Base-by-base conservation (phyloP, 2,113 vertebrate genomes). In the Cebus imitator region DNA sequence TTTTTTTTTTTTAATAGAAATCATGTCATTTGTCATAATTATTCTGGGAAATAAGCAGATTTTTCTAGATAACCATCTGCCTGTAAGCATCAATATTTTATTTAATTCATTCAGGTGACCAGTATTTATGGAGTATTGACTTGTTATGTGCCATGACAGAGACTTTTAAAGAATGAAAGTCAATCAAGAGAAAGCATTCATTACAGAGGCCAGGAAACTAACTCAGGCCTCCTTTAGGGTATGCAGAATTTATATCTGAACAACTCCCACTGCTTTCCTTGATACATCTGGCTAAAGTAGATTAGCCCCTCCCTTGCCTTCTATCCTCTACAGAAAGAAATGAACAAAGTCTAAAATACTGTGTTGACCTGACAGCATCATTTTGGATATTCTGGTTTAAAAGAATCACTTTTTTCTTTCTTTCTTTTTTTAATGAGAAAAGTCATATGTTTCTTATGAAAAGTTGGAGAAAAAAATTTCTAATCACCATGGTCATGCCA, bases 101-200 rank as follows among this genome's bases (percentile, higher is more conserved):
- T 87, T 90, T 93, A 83, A 91, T 87, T 90, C 40, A 50, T 79
- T 40, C 50, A 86, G 27, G 20, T 66, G 72, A 91, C 78, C 75
- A 37, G 16, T 78, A 91, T 92, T 92, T 96, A 85, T 55, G 88
- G 96, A 96, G 82, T 58, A 85, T 35, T 85, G 68, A 78, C 48
- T 92, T 94, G 35, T 82, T 48, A n/a, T 85, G 66, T 27, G 91
- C 43, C 13, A n/a, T 70, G 52, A 90, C 9, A 23, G 75, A 93
- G 32, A 68, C 88, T 90, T 94, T 66, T 94, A 81, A 66, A 48
- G 91, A 92, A 93, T 14, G 37, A 83, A 94, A 68, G 17, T 57
- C 40, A 92, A 68, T 23, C 85, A 84, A 52, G 30, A 94, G 72
- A 97, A 87, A 91, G 6, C 40, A 30, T 81, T 87, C n/a, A 25